Conservation (phyloP, 1,140 invertebrate species). For the Zaprionus gabonicus region DNA sequence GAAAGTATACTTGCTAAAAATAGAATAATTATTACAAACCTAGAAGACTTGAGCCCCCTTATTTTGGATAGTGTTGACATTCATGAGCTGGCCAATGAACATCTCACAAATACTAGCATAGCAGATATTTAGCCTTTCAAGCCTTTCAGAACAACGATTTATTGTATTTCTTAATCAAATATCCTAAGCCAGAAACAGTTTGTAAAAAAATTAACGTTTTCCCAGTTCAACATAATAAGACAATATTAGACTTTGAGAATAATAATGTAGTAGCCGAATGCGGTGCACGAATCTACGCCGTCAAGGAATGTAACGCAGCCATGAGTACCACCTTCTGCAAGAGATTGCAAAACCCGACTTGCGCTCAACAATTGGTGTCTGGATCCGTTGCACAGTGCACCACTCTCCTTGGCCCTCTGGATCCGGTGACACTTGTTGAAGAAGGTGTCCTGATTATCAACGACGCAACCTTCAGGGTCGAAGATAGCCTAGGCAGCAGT, state of each 20-base stretch:
- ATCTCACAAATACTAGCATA: conserved; percentile 4
- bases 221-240: conserved; percentile 30
- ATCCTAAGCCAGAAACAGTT: background rate
- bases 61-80: conserved; percentile 20
- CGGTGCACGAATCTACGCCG: conserved; percentile 14
- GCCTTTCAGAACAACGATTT: conserved; percentile 10
- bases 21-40: conserved; percentile 18
- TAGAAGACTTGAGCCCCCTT: conserved; percentile 20
- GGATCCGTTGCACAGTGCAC: conserved; percentile 20
- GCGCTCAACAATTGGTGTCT: conserved; percentile 32
- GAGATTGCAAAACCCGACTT: conserved; percentile 4
- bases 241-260: conserved; percentile 26
- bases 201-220: conserved; percentile 27
- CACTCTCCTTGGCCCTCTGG: conserved; percentile 24
- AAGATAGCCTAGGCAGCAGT: conserved; percentile 5
- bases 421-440: conserved; percentile 15
- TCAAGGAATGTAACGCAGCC: conserved; percentile 8
- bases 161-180: conserved; percentile 20
- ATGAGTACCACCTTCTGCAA: conserved; percentile 25
- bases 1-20: conserved; percentile 16
- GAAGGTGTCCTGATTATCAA: conserved; percentile 21
- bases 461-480: conserved; percentile 14
- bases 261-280: conserved; percentile 21
- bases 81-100: conserved; percentile 16
- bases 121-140: conserved; percentile 7